Conservation (phyloP, 2,888 invertebrate genomes). For the Lithophane leautieri region DNA sequence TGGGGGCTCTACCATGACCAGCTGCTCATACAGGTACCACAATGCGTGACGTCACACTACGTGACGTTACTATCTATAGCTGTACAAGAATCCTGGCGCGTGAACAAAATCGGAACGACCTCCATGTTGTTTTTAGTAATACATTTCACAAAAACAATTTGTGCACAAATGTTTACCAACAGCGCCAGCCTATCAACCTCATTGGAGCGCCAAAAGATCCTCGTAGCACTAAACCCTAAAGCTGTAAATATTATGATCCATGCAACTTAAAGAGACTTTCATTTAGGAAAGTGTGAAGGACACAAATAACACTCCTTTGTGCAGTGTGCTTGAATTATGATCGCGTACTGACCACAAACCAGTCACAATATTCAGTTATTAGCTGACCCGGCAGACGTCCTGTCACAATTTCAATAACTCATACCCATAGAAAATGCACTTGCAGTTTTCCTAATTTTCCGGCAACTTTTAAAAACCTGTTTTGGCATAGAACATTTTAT, state of each 20-base stretch:
- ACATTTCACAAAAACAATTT: background rate
- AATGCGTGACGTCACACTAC: background rate
- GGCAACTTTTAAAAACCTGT: no score
- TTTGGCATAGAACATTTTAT: no score
- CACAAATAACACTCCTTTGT: background rate
- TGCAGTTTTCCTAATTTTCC: no score
- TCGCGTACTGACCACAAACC: no score
- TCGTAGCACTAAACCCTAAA: background rate
- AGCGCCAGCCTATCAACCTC: background rate
- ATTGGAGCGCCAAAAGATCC: background rate
- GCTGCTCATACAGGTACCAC: slow-evolving; percentile 76
- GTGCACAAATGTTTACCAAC: background rate
- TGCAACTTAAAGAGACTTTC: background rate
- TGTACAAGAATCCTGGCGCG: background rate
- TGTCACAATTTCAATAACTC: no score
- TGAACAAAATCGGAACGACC: background rate
- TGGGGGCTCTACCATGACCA: slow-evolving; percentile 84
- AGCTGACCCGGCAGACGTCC: no score
- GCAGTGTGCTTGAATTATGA: background rate
- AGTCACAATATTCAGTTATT: background rate
- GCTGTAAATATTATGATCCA: background rate
- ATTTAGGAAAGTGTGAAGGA: background rate
- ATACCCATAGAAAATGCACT: no score
- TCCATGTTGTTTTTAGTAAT: background rate
- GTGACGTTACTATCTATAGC: background rate